Percentiles rank a stretch among this genome's conserved stretches.
Evolutionary conservation across 2,797 vertebrate genomes (phyloP).

Genomic region (Ceryle rudis): DNA sequence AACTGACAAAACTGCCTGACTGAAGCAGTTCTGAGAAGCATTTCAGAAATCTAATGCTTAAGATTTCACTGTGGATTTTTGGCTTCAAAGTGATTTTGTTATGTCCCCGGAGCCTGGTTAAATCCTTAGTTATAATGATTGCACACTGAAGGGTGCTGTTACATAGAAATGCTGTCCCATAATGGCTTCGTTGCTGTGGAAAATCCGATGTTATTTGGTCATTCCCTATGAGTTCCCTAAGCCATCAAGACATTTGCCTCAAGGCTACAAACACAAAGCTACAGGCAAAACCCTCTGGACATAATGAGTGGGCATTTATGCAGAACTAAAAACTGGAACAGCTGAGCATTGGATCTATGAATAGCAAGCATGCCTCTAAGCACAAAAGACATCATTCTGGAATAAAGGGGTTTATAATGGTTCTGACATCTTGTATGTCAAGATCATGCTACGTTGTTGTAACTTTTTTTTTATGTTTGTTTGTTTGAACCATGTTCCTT

Average conservation of each 20-base stretch:
- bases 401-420: conserved; percentile 71
- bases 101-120: conserved; percentile 68
- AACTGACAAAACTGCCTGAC: conserved; percentile 50
- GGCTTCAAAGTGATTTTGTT: conserved; percentile 72
- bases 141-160: conserved; percentile 78
- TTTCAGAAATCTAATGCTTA: conserved; percentile 54
- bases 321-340: conserved; percentile 82
- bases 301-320: conserved; percentile 81
- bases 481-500: conserved; percentile 61
- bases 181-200: conserved; percentile 80
- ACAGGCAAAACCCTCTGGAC: conserved; percentile 81
- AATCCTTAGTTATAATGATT: conserved; percentile 75
- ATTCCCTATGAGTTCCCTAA: conserved; percentile 76
- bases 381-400: conserved; percentile 76
- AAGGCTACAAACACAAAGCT: conserved; percentile 81
- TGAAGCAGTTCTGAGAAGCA: conserved; percentile 17
- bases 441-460: conserved; percentile 68
- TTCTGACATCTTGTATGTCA: conserved; percentile 80
- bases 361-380: conserved; percentile 77
- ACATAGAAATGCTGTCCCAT: conserved; percentile 77
- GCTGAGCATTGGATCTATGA: conserved; percentile 80
- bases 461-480: conserved; percentile 66
- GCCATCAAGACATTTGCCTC: conserved; percentile 81
- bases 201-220: conserved; percentile 81
- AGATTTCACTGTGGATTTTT: conserved; percentile 67